Evolutionary conservation across 2,113 vertebrate genomes (phyloP).

Genomic region (human): GRCh38 chr6:109280001-109280500

Average conservation of each 20-base stretch:
- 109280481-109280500: background rate
- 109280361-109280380: background rate
- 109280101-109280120: background rate
- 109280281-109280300: background rate
- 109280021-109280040: constrained; percentile 14
- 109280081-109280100: background rate
- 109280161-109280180: background rate
- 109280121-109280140: background rate
- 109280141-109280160: background rate
- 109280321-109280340: constrained; percentile 6
- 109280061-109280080: background rate
- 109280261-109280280: background rate
- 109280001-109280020: background rate
- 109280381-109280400: background rate
- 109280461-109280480: background rate
- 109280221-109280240: background rate
- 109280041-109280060: background rate
- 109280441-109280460: background rate
- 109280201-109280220: background rate
- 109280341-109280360: background rate
- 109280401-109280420: background rate
- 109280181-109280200: background rate
- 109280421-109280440: background rate
- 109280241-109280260: background rate
- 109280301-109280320: background rate